Evolutionary conservation across 2,113 vertebrate genomes (phyloP).

Genomic region (Smithornis capensis): DNA sequence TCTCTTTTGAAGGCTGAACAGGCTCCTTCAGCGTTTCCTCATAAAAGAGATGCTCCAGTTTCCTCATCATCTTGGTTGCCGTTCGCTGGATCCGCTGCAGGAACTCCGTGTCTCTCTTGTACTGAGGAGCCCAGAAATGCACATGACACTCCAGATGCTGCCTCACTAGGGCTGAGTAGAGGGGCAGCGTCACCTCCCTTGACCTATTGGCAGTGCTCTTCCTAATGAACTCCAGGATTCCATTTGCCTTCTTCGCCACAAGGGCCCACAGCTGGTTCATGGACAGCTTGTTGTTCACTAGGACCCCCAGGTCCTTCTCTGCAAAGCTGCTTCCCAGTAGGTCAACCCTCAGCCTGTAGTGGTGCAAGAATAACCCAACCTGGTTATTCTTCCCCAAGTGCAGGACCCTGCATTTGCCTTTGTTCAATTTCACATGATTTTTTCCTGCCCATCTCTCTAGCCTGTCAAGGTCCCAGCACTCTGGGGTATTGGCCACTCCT

Average conservation of each 20-base stretch:
- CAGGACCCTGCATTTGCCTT: neutral
- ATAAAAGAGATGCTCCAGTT: neutral
- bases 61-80: neutral
- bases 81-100: neutral
- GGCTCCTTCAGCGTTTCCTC: neutral
- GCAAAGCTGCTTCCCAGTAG: neutral
- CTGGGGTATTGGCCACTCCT: neutral
- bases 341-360: neutral
- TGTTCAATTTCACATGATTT: neutral
- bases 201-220: neutral
- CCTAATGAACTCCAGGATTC: neutral
- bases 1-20: neutral
- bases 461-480: accelerated
- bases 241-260: neutral
- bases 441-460: accelerated
- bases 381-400: neutral
- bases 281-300: neutral
- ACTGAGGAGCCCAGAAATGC: neutral
- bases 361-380: too few relatives aligned
- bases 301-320: accelerated
- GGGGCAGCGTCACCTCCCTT: neutral
- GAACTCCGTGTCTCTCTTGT: neutral
- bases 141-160: neutral
- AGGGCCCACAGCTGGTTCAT: neutral
- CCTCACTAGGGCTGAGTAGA: neutral